Conservation (phyloP, 2,113 vertebrate species). For the Actenoides lindsayi region DNA sequence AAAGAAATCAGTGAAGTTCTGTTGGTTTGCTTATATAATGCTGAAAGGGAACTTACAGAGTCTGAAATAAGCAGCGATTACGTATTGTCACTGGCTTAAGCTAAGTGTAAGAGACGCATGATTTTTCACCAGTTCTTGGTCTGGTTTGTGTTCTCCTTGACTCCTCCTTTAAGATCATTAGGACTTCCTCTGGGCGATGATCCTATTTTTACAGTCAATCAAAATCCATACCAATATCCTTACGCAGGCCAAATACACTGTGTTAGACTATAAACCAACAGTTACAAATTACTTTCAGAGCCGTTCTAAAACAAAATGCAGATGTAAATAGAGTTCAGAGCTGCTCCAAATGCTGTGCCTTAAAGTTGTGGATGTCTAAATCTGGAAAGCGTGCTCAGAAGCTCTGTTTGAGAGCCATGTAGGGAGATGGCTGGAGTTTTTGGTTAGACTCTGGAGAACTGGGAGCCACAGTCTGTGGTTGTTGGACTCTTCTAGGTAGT, state of each 20-base stretch:
- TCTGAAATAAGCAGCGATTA: background rate
- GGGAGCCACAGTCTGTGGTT: background rate
- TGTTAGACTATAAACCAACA: conserved; percentile 22
- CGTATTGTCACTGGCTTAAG: background rate
- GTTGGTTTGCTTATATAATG: background rate
- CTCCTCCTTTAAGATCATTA: conserved; percentile 7
- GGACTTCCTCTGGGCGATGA: conserved; percentile 25
- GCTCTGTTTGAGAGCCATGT: background rate
- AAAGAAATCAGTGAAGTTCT: background rate
- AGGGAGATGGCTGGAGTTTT: background rate
- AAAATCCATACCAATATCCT: conserved; percentile 32
- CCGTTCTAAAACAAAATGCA: conserved; percentile 35
- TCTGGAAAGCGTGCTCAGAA: background rate
- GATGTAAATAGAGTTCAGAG: conserved; percentile 25
- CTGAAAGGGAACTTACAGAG: background rate
- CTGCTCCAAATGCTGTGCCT: background rate
- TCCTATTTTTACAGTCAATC: conserved; percentile 57
- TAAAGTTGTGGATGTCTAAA: background rate
- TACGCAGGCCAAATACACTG: background rate
- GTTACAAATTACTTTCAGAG: conserved; percentile 56
- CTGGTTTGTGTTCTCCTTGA: background rate
- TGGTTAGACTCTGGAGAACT: background rate
- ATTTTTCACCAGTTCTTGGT: background rate
- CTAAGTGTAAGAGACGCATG: background rate
- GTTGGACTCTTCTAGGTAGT: background rate